Evolutionary conservation across 2,113 vertebrate genomes (phyloP).

Genomic region (Patagioenas fasciata): DNA sequence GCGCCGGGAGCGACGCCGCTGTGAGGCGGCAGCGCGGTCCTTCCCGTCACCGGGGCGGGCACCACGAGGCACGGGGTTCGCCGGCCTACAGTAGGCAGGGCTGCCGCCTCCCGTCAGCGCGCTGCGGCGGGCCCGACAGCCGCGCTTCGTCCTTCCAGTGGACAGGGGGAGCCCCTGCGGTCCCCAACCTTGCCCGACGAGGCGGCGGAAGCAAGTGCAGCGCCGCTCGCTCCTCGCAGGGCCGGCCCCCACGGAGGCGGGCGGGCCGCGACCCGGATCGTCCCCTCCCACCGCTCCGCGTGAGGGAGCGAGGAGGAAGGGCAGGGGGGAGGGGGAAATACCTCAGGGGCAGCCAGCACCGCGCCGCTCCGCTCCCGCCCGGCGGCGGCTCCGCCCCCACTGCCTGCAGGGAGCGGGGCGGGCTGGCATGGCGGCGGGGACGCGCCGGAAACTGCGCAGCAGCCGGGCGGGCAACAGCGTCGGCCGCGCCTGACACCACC

Average conservation of each 20-base stretch:
- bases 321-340: background rate
- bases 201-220: rapidly evolving
- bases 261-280: background rate
- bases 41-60: background rate
- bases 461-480: no score
- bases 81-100: background rate
- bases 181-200: background rate
- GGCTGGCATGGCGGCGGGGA: background rate
- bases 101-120: background rate
- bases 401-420: background rate
- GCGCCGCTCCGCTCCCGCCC: background rate
- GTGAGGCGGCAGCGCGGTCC: no score
- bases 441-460: background rate
- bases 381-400: background rate
- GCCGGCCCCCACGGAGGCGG: background rate
- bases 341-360: background rate
- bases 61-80: no score
- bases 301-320: background rate
- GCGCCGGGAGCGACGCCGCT: background rate
- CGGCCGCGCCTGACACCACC: background rate
- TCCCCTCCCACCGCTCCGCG: background rate
- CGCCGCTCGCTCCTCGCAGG: background rate
- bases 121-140: background rate
- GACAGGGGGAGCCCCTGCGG: no score
- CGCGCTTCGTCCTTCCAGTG: background rate